Evolutionary conservation across 2,797 vertebrate genomes (phyloP), one percentile per base, ranked within the genome.

Genomic region (Protonibea diacanthus): DNA sequence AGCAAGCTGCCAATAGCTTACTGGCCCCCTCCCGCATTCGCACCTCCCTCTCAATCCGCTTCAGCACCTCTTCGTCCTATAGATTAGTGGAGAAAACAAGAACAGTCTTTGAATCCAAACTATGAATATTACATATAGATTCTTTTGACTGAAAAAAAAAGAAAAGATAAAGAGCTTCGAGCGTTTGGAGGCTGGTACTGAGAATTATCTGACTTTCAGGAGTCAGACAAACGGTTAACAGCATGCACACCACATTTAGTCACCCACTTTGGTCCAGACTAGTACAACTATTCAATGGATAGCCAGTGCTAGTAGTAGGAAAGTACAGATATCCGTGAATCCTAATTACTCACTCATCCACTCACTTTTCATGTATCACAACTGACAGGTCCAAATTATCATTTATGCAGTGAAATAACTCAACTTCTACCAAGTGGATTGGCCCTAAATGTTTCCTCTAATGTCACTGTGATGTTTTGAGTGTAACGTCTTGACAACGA

Each of bases 31-130:
- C 97, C 51, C 95, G 91, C 94, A 97, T 96, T 3, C 97, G 94
- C 90, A 98, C 95, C 91, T 98, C 97, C 59, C 95, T 94, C 86
- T 97, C 97, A 14, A 97, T 95, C 87, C 95, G 94, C 90, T 91
- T 92, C 91, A 97, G 95, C 84, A 97, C 89, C 82, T 96, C 96
- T 0, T 94, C 94, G 70, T 96, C 96, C 97, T 97, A 92, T 3
- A 23, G 42, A 59, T 61, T 2, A 23, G 10, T 9, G 27, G 40
- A 7, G 5, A 12, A 12, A 25, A 38, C 2, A 42, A 53, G 2
- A 33, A 40, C 8, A 20, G 49, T 71, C 17, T 66, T 61, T 40
- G 7, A 20, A 49, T 20, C 13, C 13, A 38, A 49, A 51, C 23
- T 17, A 33, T 13, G 4, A 48, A 18, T n/a, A 52, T 76, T 21